Percentiles rank a stretch among this genome's conserved stretches.
phyloP scores from a whole-genome alignment of 2,888 invertebrate genomes.

The Drosophila greeni region DNA sequence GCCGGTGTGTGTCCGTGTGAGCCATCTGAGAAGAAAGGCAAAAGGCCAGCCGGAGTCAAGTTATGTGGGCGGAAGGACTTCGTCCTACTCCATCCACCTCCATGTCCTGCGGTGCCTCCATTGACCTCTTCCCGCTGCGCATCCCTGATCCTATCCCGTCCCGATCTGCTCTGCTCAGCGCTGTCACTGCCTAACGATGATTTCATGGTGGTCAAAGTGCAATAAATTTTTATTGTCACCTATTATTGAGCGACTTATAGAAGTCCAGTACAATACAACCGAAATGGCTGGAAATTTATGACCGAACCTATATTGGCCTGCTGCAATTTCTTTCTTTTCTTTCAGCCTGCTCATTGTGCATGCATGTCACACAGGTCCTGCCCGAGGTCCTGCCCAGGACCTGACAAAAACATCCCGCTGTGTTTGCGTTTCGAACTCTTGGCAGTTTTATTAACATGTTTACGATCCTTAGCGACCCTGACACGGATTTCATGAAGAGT shows the following conservation, averaged over 20 bases:
- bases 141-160: conserved; percentile 18
- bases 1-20: conserved; percentile 18
- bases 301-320: conserved; percentile 37
- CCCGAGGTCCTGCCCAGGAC: conserved; percentile 36
- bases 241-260: conserved; percentile 64
- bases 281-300: conserved; percentile 62
- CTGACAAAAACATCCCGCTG: conserved; percentile 60
- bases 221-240: conserved; percentile 74
- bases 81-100: conserved; percentile 28
- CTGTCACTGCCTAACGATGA: conserved; percentile 72
- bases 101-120: conserved; percentile 60
- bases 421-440: conserved; percentile 63
- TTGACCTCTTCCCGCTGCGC: conserved; percentile 57
- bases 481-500: conserved; percentile 22
- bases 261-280: conserved; percentile 25
- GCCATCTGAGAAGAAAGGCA: conserved; percentile 37
- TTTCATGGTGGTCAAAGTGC: conserved; percentile 79
- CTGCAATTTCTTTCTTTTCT: conserved; percentile 39
- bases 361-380: conserved; percentile 62
- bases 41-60: conserved; percentile 58
- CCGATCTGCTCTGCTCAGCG: conserved; percentile 10
- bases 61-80: conserved; percentile 37
- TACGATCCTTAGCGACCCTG: conserved; percentile 33
- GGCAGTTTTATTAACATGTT: conserved; percentile 76
- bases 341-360: conserved; percentile 43